These are phyloP conservation scores for Noctuana brunneofusca DNA, from an alignment of 2,888 invertebrate genomes.

Conservation along the genomic window DNA sequence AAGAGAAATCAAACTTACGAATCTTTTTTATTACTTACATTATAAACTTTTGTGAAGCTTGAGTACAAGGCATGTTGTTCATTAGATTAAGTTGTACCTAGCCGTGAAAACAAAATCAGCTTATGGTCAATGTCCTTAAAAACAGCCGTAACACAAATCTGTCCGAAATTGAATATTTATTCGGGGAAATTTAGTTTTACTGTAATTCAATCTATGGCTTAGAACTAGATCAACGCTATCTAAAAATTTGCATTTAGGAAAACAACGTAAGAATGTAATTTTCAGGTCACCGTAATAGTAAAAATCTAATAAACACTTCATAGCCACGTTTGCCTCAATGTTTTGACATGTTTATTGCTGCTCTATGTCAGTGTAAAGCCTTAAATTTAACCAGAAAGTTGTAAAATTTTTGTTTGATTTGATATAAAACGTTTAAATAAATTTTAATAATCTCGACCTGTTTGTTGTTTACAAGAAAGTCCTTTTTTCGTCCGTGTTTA, in stretches of 20 bases:
- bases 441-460: slow-evolving; percentile 1
- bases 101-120: no score
- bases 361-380: slow-evolving; percentile 21
- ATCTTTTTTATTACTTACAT: no score
- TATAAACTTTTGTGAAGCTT: no score
- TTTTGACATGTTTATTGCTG: slow-evolving; percentile 24
- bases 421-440: slow-evolving; percentile 8
- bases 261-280: slow-evolving; percentile 12
- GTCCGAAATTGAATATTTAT: neutral
- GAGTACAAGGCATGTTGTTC: no score
- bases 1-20: no score
- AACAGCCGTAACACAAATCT: no score
- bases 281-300: slow-evolving; percentile 28
- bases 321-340: slow-evolving; percentile 19
- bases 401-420: slow-evolving; percentile 1
- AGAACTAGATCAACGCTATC: slow-evolving; percentile 23
- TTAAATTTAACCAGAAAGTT: slow-evolving; percentile 13
- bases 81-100: no score
- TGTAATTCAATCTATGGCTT: slow-evolving; percentile 6
- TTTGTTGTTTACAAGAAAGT: slow-evolving; percentile 24
- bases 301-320: slow-evolving; percentile 24
- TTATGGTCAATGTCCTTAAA: no score
- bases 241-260: slow-evolving; percentile 25
- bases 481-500: slow-evolving; percentile 15
- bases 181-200: slow-evolving; percentile 2